phyloP scores from a whole-genome alignment of 2,888 invertebrate genomes.

The Limnephilus auricula region DNA sequence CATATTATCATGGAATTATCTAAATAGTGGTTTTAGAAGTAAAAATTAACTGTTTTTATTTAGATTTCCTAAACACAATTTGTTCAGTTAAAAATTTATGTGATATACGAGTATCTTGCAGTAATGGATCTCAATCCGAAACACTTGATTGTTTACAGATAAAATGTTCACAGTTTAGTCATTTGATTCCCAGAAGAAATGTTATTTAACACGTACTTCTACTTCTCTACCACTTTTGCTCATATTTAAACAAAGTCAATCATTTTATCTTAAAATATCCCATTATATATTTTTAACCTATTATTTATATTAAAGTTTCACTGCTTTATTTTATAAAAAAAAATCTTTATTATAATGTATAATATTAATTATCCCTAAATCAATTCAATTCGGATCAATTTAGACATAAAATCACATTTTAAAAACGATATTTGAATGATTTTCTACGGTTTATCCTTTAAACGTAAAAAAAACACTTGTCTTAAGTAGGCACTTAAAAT shows the following conservation, averaged over 20 bases:
- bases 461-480: not conserved
- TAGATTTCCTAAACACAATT: not conserved
- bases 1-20: conserved; percentile 32
- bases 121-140: not conserved
- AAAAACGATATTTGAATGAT: not conserved
- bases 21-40: not conserved
- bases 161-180: not conserved
- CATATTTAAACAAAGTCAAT: not conserved
- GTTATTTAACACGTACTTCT: not conserved
- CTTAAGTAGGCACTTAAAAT: not conserved
- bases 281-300: not conserved
- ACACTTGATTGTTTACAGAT: not conserved
- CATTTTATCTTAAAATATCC: not conserved
- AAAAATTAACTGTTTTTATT: not conserved
- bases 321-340: not conserved
- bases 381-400: not conserved
- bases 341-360: not conserved
- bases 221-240: not conserved
- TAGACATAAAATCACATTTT: not conserved
- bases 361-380: not conserved
- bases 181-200: not conserved
- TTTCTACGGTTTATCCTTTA: not conserved
- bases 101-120: not conserved
- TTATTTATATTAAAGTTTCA: not conserved
- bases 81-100: not conserved